Evolutionary conservation across 1,140 invertebrate species (phyloP).

Genomic region (Lanistes nyassanus): DNA sequence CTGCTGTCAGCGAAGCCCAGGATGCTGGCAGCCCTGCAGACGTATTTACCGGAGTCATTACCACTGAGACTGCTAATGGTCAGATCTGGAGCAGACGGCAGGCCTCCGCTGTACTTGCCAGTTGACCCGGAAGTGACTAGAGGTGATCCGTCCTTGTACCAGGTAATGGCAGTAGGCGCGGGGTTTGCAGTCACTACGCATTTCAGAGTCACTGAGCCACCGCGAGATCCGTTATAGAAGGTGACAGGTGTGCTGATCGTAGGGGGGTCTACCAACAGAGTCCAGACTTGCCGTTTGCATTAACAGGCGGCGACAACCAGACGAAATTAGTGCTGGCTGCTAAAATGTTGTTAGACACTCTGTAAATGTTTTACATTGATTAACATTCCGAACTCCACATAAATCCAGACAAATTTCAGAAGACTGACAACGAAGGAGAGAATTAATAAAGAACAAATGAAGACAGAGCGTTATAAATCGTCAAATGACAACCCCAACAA

Average conservation of each 20-base stretch:
- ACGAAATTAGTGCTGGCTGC: too few relatives aligned
- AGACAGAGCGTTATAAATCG: too few relatives aligned
- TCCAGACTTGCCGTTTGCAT: too few relatives aligned
- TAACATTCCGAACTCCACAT: too few relatives aligned
- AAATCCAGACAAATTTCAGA: too few relatives aligned
- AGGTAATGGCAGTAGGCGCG: not conserved
- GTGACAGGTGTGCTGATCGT: not conserved
- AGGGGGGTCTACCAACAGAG: not conserved
- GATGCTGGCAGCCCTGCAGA: not conserved
- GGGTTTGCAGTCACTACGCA: not conserved
- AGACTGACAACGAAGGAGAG: too few relatives aligned
- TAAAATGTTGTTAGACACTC: too few relatives aligned
- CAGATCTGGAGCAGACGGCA: not conserved
- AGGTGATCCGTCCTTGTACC: not conserved
- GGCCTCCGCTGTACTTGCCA: constrained; percentile 10
- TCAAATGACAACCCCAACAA: too few relatives aligned
- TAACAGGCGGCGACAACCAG: too few relatives aligned
- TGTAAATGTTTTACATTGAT: too few relatives aligned
- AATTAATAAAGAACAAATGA: too few relatives aligned
- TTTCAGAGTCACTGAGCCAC: not conserved
- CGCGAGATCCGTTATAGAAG: not conserved
- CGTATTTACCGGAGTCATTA: not conserved
- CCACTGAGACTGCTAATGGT: not conserved
- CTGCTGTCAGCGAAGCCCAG: not conserved
- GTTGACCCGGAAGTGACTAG: not conserved